Evolutionary conservation across 23 tunicate species (phyloP), one percentile per base, ranked within the genome.

Genomic region (Styela clava): DNA sequence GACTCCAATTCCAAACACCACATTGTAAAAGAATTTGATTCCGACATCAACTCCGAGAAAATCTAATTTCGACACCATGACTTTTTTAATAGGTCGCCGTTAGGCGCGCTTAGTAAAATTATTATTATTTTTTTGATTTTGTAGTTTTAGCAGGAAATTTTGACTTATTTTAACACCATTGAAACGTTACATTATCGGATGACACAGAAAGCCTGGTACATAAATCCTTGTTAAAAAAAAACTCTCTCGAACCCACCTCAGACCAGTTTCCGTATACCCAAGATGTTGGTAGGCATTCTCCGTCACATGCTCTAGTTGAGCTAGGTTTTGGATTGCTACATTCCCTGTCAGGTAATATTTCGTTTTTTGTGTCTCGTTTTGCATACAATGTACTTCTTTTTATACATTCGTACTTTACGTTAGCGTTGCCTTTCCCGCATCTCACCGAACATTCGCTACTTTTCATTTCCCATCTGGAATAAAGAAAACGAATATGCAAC

Each of bases 241-340:
- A n/a, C n/a, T n/a, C n/a, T n/a, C n/a, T n/a, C n/a, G n/a, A n/a
- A 51, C 76, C 32, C 36, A 91, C 98, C 76, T 74, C 62, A 30
- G 84, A 56, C 98, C 98, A 93, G 36, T 81, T 69, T 32, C 79
- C 82, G 82, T 93, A 93, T 24, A 65, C 31, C 98, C 98, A 93
- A 2, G 73, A 18, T 12, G 90, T 74, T 33, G 83, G 78, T 9
- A 93, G 70, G 70, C 98, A 93, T 52, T 77, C 86, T 52, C 98
- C 98, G n/a, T 78, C 24, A 76, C 98, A 93, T 62, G 74, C 33
- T 3, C 61, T 52, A 24, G 68, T 81, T 34, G 73, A 61, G 25
- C 82, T 27, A 16, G 97, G 97, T 72, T 83, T 91, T 44, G 95
- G 83, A 29, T 76, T 24, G 16, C 16, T 52, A 44, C 81, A 76